Evolutionary conservation across 2,888 invertebrate genomes (phyloP).

Genomic region (Lacanobia wlatinum): DNA sequence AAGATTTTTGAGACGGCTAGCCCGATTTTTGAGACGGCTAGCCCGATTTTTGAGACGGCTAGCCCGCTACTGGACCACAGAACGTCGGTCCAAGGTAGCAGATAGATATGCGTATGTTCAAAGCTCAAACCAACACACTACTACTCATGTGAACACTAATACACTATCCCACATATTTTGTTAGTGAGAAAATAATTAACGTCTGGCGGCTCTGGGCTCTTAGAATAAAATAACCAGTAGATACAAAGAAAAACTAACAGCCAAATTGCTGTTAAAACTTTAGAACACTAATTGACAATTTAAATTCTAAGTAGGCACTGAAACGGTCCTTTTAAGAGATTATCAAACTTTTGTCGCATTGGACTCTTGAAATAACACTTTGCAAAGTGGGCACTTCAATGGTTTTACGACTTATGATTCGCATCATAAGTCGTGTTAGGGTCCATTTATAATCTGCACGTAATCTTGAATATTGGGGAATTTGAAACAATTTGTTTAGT

Average conservation of each 20-base stretch:
- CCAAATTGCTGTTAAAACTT: background rate
- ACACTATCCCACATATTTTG: no score
- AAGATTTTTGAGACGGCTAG: no score
- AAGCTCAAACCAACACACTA: no score
- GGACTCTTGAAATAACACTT: conserved; percentile 13
- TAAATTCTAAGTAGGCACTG: background rate
- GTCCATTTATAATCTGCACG: background rate
- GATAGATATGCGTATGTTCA: no score
- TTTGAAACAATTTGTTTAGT: background rate
- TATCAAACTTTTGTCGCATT: conserved; percentile 18
- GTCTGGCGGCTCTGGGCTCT: no score
- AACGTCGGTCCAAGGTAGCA: no score
- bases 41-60: no score
- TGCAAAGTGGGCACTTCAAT: conserved; percentile 9
- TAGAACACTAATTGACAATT: background rate
- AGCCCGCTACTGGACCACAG: no score
- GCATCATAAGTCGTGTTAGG: conserved; percentile 5
- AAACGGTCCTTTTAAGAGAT: background rate
- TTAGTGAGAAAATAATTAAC: no score
- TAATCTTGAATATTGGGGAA: background rate
- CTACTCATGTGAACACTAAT: background rate
- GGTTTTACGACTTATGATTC: conserved; percentile 20
- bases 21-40: no score
- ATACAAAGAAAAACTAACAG: no score
- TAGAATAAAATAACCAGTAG: no score